phyloP scores from a whole-genome alignment of 2,888 invertebrate genomes.

The Germaria angustata region DNA sequence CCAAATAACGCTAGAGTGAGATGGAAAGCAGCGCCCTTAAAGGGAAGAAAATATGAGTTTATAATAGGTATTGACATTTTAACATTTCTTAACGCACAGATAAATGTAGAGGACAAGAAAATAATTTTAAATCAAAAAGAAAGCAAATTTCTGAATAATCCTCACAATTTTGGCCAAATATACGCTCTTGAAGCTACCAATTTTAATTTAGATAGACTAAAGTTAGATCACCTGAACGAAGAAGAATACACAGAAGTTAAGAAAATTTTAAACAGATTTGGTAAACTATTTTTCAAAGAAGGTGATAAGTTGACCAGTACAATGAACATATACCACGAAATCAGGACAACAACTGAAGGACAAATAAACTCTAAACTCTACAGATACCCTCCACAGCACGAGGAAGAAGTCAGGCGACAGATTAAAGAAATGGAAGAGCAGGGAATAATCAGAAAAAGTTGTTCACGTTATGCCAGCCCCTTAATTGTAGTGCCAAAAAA shows the following conservation, averaged over 20 bases:
- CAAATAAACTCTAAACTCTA: conserved; percentile 45
- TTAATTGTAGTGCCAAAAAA: conserved; percentile 43
- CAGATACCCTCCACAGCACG: background rate
- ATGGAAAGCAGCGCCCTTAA: conserved; percentile 27
- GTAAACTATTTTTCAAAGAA: conserved; percentile 37
- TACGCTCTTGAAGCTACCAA: background rate
- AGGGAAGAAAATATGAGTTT: conserved; percentile 33
- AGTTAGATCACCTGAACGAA: conserved; percentile 32
- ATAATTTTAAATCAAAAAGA: conserved; percentile 1
- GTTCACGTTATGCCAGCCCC: conserved; percentile 29
- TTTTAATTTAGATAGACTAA: conserved; percentile 1
- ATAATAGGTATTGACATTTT: conserved; percentile 30
- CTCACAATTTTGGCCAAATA: conserved; percentile 12
- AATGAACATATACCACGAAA: conserved; percentile 18
- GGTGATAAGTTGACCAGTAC: conserved; percentile 3
- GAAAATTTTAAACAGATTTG: conserved; percentile 22
- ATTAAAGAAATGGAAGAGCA: conserved; percentile 47
- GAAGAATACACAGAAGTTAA: conserved; percentile 19
- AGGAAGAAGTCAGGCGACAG: conserved; percentile 24
- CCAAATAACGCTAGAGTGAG: background rate
- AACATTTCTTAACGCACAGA: conserved; percentile 13
- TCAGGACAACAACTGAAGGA: conserved; percentile 28
- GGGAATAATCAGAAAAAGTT: conserved; percentile 14
- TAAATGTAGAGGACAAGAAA: conserved; percentile 29
- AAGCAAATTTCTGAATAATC: conserved; percentile 22